Evolutionary conservation across 1,140 invertebrate species (phyloP).

Genomic region (Drosophila malerkotliana): DNA sequence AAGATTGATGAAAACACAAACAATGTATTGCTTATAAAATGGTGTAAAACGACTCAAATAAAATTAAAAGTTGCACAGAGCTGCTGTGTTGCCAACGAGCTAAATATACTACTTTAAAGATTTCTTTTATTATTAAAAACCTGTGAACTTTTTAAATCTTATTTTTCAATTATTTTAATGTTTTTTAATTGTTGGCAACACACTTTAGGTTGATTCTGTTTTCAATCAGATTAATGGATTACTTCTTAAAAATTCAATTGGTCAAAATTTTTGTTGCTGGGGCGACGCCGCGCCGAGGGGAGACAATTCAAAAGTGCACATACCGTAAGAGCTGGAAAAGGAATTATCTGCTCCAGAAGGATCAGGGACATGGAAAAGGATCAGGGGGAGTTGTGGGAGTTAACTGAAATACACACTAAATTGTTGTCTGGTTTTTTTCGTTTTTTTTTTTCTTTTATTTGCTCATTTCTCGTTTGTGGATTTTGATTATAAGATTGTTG

Average conservation of each 20-base stretch:
- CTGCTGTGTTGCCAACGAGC: slow-evolving; percentile 21
- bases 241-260: slow-evolving; percentile 39
- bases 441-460: slow-evolving; percentile 77
- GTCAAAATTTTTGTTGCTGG: slow-evolving; percentile 65
- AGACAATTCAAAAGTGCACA: slow-evolving; percentile 80
- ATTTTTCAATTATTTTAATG: too few relatives aligned
- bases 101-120: not conserved
- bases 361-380: not conserved
- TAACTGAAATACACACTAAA: slow-evolving; percentile 74
- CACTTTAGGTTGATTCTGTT: slow-evolving; percentile 14
- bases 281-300: slow-evolving; percentile 58
- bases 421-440: slow-evolving; percentile 61
- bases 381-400: slow-evolving; percentile 9
- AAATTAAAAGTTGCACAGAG: slow-evolving; percentile 9
- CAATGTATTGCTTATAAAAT: slow-evolving; percentile 64
- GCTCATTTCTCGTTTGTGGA: slow-evolving; percentile 77
- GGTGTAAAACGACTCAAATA: slow-evolving; percentile 23
- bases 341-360: slow-evolving; percentile 32
- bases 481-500: slow-evolving; percentile 79
- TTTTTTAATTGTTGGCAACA: slow-evolving; percentile 11
- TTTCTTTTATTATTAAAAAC: not conserved
- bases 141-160: too few relatives aligned
- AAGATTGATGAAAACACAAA: slow-evolving; percentile 67
- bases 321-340: slow-evolving; percentile 67
- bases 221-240: slow-evolving; percentile 21